phyloP scores from a whole-genome alignment of 2,797 vertebrate species.

The Brachyrhaphis roseni region DNA sequence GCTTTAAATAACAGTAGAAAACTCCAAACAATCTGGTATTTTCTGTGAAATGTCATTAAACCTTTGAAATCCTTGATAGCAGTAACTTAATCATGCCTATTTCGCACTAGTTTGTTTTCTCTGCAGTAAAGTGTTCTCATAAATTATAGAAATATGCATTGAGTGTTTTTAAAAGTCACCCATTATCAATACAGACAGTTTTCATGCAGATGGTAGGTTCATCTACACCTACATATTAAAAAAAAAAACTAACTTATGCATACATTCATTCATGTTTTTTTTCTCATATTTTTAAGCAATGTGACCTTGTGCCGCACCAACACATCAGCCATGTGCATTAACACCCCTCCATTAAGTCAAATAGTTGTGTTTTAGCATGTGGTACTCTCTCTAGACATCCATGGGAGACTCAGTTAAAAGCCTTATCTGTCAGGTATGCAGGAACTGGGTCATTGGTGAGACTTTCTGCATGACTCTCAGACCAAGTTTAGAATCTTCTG shows the following conservation, averaged over 20 bases:
- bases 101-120: not conserved
- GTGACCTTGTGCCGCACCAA: slow-evolving; percentile 25
- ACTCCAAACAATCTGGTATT: not conserved
- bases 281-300: slow-evolving; percentile 40
- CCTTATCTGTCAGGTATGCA: slow-evolving; percentile 52
- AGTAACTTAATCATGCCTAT: not conserved
- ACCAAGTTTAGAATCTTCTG: slow-evolving; percentile 17
- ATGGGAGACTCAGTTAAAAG: slow-evolving; percentile 60
- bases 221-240: slow-evolving; percentile 4
- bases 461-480: slow-evolving; percentile 46
- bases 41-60: not conserved
- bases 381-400: slow-evolving; percentile 43
- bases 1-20: not conserved
- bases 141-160: not conserved
- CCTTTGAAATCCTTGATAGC: not conserved
- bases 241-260: slow-evolving; percentile 43
- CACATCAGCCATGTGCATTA: slow-evolving; percentile 8
- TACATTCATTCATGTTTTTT: slow-evolving; percentile 22
- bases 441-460: slow-evolving; percentile 38
- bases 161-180: not conserved
- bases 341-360: slow-evolving; percentile 22
- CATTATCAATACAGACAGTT: not conserved
- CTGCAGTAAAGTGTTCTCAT: not conserved
- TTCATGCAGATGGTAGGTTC: not conserved
- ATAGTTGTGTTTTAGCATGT: slow-evolving; percentile 6